Base-by-base conservation (phyloP, 2,113 vertebrate genomes). In the Symphodus melops region DNA sequence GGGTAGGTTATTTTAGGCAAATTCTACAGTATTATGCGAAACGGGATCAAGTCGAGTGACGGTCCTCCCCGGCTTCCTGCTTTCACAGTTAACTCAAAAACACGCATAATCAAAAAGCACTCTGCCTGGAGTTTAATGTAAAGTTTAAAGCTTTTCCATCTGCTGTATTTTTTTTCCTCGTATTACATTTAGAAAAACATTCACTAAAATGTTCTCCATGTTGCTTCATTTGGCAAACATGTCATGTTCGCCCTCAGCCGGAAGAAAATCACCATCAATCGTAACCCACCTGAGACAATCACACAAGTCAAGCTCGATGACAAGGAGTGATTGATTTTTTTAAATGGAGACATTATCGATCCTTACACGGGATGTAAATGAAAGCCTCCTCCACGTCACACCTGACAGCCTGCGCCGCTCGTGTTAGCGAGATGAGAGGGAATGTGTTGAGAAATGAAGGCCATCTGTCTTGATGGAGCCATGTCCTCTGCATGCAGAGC, bases 351-450 rank as follows among this genome's bases (percentile, higher is more conserved):
- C 1, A 25, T 89, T 85, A 88, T 89, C 86, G 91, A 92, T 90
- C 82, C 82, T 88, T 78, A 86, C 86, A 75, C 61, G 13, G 76
- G 71, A 86, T 86, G 77, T 82, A 87, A 88, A 92, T 88, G 82
- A 90, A 88, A 77, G 79, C 69, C 83, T 88, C 81, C 75, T 79
- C 56, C 21, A 72, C 85, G 79, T 75, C 3, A 12, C 72, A 70
- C 41, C 65, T 59, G 83, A 85, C 81, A 86, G 70, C 63, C 48
- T 44, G 58, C 7, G 8, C 63, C 3, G 16, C 23, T 79, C 85
- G 70, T 87, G 85, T 91, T 88, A 92, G 82, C 80, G 70, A 88
- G 85, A 91, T 88, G 91, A 91, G 86, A 86, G 73, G 33, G 57
- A 85, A 79, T 39, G 65, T 60, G 82, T 58, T 76, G 62, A 51